Evolutionary conservation across 2,113 vertebrate genomes (phyloP), one percentile per base, ranked within the genome.

Genomic region (Rutilus rutilus): DNA sequence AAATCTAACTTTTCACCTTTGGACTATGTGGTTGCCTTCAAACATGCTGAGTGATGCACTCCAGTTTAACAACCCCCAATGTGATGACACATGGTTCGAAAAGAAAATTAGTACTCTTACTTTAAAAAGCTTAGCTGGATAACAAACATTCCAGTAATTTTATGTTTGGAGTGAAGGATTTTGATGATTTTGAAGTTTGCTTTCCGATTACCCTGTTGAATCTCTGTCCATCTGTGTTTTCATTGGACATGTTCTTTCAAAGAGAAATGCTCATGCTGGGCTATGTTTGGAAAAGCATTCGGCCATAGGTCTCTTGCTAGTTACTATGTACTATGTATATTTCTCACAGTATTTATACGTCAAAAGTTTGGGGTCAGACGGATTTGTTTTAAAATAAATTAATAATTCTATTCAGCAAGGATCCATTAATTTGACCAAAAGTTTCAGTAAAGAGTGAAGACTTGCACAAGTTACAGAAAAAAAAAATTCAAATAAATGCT

Each of bases 1-100:
- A 14, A 23, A 62, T 76, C 59, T 78, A 59, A 52, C 83, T 42
- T 85, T 74, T 82, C 84, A 86, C 30, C 73, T 78, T 65, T 69
- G 52, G 74, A 36, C 79, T 83, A n/a, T 39, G 65, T 19, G 64
- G 8, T 74, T 64, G 39, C 79, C 6, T 23, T 57, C 8, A 11
- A 82, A 60, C 19, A 69, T 30, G 74, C 30, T 50, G 52, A 85
- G 74, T 83, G 84, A 86, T 27, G 30, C 21, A 54, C 12, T 33
- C 42, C n/a, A 54, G 64, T 59, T 30, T 52, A 62, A 82, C 36
- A 76, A n/a, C 21, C 42, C 52, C 78, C 25, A 39, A 59, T 52
- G 74, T 54, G 25, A 78, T 25, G 50, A 59, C 5, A 15, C 73
- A 27, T 69, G 47, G 45, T 59, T 75, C 42, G 47, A 15, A 36